A percentile compares a stretch with the other conserved stretches of the same genome.
Conservation (phyloP, 2,113 vertebrate genomes). For the Orycteropus afer region DNA sequence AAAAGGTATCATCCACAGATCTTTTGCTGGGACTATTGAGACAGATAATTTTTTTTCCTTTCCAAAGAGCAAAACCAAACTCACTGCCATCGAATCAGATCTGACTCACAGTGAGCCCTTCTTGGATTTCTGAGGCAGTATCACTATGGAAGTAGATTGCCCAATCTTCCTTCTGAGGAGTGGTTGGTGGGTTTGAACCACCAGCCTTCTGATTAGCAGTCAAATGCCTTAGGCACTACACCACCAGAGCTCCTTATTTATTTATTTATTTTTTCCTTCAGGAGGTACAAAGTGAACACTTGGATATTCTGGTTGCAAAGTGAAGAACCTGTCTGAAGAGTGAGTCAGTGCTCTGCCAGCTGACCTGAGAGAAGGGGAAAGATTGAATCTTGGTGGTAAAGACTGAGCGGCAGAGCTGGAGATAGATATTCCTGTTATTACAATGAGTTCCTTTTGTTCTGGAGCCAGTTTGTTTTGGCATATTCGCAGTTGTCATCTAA, state of each 20-base stretch:
- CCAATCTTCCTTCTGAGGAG: too few relatives aligned
- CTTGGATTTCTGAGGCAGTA: too few relatives aligned
- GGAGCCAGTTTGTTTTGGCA: not conserved
- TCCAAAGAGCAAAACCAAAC: too few relatives aligned
- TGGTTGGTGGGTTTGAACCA: too few relatives aligned
- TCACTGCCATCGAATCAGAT: too few relatives aligned
- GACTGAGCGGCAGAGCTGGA: not conserved
- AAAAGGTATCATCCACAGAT: not conserved
- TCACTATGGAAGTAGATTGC: too few relatives aligned
- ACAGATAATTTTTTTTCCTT: too few relatives aligned
- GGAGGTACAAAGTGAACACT: not conserved
- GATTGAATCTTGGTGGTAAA: not conserved
- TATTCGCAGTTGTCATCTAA: not conserved
- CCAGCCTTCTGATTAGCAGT: too few relatives aligned
- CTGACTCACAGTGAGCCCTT: too few relatives aligned
- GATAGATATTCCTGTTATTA: not conserved
- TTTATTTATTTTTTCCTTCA: not conserved
- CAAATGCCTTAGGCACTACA: too few relatives aligned
- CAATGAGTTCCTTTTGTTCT: not conserved
- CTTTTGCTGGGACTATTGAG: not conserved
- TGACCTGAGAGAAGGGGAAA: not conserved
- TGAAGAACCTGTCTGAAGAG: not conserved
- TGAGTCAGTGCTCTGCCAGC: not conserved
- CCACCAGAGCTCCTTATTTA: too few relatives aligned
- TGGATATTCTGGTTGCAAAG: not conserved